phyloP scores from a whole-genome alignment of 2,888 invertebrate genomes.

The Scaptomyza cyrtandrae region DNA sequence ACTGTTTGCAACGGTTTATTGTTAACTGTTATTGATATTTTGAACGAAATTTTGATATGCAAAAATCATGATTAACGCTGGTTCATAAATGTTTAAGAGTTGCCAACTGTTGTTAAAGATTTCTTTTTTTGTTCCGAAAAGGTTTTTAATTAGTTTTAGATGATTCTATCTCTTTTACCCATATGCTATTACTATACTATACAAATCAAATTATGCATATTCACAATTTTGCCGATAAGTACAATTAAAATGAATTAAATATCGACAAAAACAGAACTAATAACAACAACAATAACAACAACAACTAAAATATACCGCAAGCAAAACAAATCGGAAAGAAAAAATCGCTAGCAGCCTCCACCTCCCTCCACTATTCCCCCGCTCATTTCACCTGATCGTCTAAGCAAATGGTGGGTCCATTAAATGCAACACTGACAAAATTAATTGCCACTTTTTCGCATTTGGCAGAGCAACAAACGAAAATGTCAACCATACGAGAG shows the following conservation, averaged over 20 bases:
- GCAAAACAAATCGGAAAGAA: slow-evolving; percentile 13
- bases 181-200: too few relatives aligned
- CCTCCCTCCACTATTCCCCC: background rate
- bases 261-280: too few relatives aligned
- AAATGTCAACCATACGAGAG: slow-evolving; percentile 72
- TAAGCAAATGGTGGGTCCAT: slow-evolving; percentile 52
- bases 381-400: background rate
- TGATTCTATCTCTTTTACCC: too few relatives aligned
- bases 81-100: too few relatives aligned
- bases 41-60: background rate
- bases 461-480: slow-evolving; percentile 83
- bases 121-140: too few relatives aligned
- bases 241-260: slow-evolving; percentile 69
- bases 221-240: slow-evolving; percentile 52
- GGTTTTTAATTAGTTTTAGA: too few relatives aligned
- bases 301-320: background rate
- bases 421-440: slow-evolving; percentile 81
- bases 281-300: too few relatives aligned
- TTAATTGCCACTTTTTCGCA: slow-evolving; percentile 82
- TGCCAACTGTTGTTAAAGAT: background rate
- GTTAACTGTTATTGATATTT: background rate
- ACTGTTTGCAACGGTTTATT: slow-evolving; percentile 1
- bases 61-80: background rate
- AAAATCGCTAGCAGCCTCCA: slow-evolving; percentile 4
- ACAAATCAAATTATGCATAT: slow-evolving; percentile 39